These are phyloP conservation scores for Eristalinus sepulchralis DNA, from an alignment of 2,888 invertebrate genomes.

Conservation along the genomic window DNA sequence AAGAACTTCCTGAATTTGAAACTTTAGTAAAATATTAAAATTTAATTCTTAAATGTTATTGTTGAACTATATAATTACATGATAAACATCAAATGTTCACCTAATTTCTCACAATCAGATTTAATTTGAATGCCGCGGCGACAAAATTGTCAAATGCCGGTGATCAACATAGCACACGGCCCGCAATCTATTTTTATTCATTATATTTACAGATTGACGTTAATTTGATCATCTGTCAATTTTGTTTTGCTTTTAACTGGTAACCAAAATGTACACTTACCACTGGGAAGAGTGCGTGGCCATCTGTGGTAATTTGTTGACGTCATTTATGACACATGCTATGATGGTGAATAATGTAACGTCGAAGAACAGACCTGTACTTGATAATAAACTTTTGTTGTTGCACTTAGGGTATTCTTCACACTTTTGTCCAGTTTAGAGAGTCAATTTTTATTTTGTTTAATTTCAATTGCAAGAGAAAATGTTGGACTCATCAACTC, in stretches of 20 bases:
- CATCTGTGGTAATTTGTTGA: background rate
- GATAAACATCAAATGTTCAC: background rate
- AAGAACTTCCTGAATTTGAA: background rate
- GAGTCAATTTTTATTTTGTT: too few species aligned
- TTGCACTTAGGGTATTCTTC: too few species aligned
- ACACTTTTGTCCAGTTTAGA: too few species aligned
- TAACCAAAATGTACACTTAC: background rate
- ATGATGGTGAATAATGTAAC: background rate
- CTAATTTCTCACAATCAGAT: too few species aligned
- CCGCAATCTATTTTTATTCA: background rate
- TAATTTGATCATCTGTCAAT: background rate
- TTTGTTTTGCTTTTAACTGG: background rate
- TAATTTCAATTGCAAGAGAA: too few species aligned
- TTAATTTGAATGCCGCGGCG: too few species aligned
- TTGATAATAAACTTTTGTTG: background rate
- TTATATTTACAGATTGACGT: background rate
- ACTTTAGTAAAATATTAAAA: background rate
- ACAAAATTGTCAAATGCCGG: background rate
- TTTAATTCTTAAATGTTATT: background rate
- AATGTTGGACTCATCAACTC: too few species aligned
- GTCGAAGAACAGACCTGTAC: background rate
- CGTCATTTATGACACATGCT: background rate
- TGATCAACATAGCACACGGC: background rate
- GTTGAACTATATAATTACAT: background rate
- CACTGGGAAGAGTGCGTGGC: background rate